Evolutionary conservation across 2,888 invertebrate genomes (phyloP), one percentile per base, ranked within the genome.

Genomic region (Cenopis cana): DNA sequence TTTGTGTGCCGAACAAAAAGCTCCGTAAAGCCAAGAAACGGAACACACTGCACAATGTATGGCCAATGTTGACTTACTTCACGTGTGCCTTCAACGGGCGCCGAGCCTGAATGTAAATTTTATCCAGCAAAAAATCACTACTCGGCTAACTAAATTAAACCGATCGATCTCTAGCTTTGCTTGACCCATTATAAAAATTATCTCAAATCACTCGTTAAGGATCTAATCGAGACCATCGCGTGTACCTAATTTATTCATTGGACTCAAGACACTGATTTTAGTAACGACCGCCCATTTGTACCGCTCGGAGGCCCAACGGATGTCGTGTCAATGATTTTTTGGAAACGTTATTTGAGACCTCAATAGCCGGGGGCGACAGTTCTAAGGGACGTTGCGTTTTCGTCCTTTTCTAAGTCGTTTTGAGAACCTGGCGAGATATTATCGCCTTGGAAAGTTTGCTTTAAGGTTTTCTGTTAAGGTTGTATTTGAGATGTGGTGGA

Each of bases 1-100:
- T 91, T 92, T 92, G 91, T 91, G 88, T 83, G 77, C 75, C 82
- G 82, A 79, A 89, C 87, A 90, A 89, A 91, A 89, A 87, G 78
- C 79, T 76, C 77, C 77, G 81, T 79, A 78, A 78, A 65, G 65
- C 17, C 57, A 79, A 81, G 76, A 76, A 76, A 78, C 77, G 80
- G 79, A 80, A 77, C 79, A 75, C 74, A 75, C 74, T 76, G 77
- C 79, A 83, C 82, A 83, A 81, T 83, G 79, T 82, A 82, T 82
- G 85, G 87, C 86, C 87, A 29, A 55, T 89, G 88, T 90, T 91
- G 89, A 89, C 89, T 90, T 85, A 83, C 81, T 80, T 76, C 80
- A 79, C 77, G 80, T 81, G 81, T 79, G 79, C 78, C 77, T 78
- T 69, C 59, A 68, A 76, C 76, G 74, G 78, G 60, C 52, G 68